Evolutionary conservation across 2,113 vertebrate genomes (phyloP), one percentile per base, ranked within the genome.

Genomic region (Corythoichthys haematopterus): DNA sequence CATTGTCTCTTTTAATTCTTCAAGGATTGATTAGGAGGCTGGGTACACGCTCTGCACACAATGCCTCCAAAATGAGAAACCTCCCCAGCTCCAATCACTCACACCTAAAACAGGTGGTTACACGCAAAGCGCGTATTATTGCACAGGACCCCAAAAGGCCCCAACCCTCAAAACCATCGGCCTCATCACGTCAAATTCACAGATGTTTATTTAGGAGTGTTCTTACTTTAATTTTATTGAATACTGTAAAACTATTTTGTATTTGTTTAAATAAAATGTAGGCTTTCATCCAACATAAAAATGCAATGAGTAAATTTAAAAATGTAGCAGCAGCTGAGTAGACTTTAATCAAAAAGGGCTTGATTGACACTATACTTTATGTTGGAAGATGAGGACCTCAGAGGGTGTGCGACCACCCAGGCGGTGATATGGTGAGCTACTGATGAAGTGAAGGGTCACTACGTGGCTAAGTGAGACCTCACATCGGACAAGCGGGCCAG

Each of bases 381-480:
- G 59, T 16, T 43, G 7, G 70, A 66, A 48, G 56, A 20, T 46
- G 71, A 70, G 63, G 48, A 55, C 14, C 45, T 1, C 71, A 2
- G 66, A 45, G 65, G 50, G 68, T 51, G 62, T 64, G 56, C 35
- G 74, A 64, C 82, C 84, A 85, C 87, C 81, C 74, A 85, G 74
- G 78, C 72, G 45, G 75, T 28, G 52, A 68, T 72, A 62, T 75
- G 70, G 74, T 43, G 67, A 73, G 74, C 74, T 69, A 75, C 60
- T 77, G 78, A 81, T 80, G 73, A 84, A 74, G 81, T 69, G 74
- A 74, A 67, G 84, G 83, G 84, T 89, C 84, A 84, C 47, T 15
- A 70, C 64, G 9, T 71, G 84, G 85, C 75, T 85, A 87, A 88
- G 82, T 86, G 81, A 87, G 85, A 88, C 84, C 87, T 88, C 86